Evolutionary conservation across 2,888 invertebrate genomes (phyloP), one percentile per base, ranked within the genome.

Genomic region (Lordiphosa fenestrarum): DNA sequence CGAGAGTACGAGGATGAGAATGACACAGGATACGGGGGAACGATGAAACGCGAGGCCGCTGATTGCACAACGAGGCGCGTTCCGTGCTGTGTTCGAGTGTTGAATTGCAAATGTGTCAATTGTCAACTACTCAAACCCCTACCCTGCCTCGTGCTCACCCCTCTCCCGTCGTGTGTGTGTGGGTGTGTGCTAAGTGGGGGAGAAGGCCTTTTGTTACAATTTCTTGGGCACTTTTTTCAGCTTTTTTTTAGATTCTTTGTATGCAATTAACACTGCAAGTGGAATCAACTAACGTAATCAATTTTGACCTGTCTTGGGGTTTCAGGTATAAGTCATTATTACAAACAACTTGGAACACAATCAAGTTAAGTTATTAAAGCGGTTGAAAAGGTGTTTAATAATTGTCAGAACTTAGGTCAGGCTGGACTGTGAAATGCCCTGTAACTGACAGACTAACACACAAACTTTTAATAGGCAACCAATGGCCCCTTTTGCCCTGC

Each of bases 81-180:
- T 50, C 63, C 50, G 37, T 55, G 55, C 38, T 63, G 63, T 38
- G 63, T 55, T 72, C 69, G 69, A 83, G 74, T 80, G 81, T 83
- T 82, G 81, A 82, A 82, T 82, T 82, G 81, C 81, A 82, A 83
- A 82, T 82, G 81, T 83, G 84, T 81, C 84, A 83, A 82, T 82
- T 82, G 84, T 82, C 81, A 83, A 77, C 74, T 80, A n/a, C 33
- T 4, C 9, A 1, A 4, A 21, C 21, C n/a, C 3, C 3, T n/a
- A 5, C 15, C n/a, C 5, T 25, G 2, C 4, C 10, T 6, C 12
- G 10, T 25, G 5, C 13, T 36, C 13, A 15, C 33, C 13, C 37
- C 13, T 4, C 19, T 7, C 36, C 44, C 30, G n/a, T 38, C 40
- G 40, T 19, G 38, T 47, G 56, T 38, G 48, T 44, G 56, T 38